Evolutionary conservation across 2,113 vertebrate species (phyloP), one percentile per base, ranked within the genome.

Genomic region (Aix galericulata): DNA sequence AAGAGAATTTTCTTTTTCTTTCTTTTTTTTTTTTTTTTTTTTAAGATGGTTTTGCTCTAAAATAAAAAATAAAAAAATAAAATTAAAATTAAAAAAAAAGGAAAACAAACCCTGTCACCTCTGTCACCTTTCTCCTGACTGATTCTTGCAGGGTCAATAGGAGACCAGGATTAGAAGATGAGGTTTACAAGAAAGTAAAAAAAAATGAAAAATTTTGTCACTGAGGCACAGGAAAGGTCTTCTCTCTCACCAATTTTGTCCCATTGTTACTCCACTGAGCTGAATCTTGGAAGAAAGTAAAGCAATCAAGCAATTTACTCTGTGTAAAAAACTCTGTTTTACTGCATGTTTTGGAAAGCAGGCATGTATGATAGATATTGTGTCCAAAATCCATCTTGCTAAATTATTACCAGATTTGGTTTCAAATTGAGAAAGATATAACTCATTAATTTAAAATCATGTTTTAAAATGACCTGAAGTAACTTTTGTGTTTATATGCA

Each of bases 401-500:
- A 89, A 95, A 94, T 85, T 96, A 69, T 40, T 93, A 85, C 58
- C 79, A 86, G 86, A 59, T 86, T 88, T 10, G 1, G 22, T 83
- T 94, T 91, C 74, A 90, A 91, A 67, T 46, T 59, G 11, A 27
- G 64, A 88, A 85, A 91, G n/a, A 74, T 80, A 67, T 46, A 83
- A 87, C 15, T 77, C 50, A 63, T 36, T 91, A 68, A 78, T 32
- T 95, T 89, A 52, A 91, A 95, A 52, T 44, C 5, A 4, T 66
- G 40, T 40, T 90, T 88, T 78, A 63, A 91, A 89, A 18, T 60
- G 46, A 78, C 80, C 85, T 18, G 3, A 80, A 94, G 71, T 91
- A 91, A 89, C 27, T 91, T 86, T 17, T 60, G 5, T 71, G 26
- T 83, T 93, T 86, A 91, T 94, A 88, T 42, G 66, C 17, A 58